Base-by-base conservation (phyloP, 2,888 invertebrate species). In the Drosophila imparisetae region DNA sequence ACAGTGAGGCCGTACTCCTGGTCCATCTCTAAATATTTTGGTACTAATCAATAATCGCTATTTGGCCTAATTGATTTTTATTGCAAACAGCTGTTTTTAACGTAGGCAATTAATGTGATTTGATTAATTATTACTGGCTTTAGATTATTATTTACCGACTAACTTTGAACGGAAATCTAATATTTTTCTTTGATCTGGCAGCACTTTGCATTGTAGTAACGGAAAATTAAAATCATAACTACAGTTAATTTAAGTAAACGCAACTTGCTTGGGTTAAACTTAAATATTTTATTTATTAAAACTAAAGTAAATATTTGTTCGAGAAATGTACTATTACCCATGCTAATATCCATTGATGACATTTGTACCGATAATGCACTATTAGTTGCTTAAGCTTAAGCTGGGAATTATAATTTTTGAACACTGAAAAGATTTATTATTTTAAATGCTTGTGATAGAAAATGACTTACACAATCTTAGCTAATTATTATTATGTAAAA, bases 1-100 rank as follows among this genome's bases (percentile, higher is more conserved):
- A n/a, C 34, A 42, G 40, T 60, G 49, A 27, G 62, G 11, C 70
- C 62, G 50, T 36, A n/a, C 6, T 2, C 2, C n/a, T 27, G 5
- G 27, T 13, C 8, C 5, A 50, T 13, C 11, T n/a, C 27, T 11
- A 4, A 55, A 18, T 36, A n/a, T n/a, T 45, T 8, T 53, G 38
- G 67, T 67, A 67, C 59, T 66, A n/a, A n/a, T 59, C 57, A 42
- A 42, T 50, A 38, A 11, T 8, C 38, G 32, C 0, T 15, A 10
- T 7, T 29, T 48, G 15, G 8, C 5, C 32, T 29, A 49, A 27
- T 10, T 29, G 18, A 18, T 8, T 27, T 2, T 27, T 54, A 0
- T 15, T 36, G 5, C 2, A 36, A 36, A 27, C 36, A 24, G 21
- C 7, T 18, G n/a, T n/a, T 30, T 50, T 50, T 50, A n/a, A 24